Evolutionary conservation across 2,888 invertebrate species (phyloP).

Genomic region (Lasiommata megera): DNA sequence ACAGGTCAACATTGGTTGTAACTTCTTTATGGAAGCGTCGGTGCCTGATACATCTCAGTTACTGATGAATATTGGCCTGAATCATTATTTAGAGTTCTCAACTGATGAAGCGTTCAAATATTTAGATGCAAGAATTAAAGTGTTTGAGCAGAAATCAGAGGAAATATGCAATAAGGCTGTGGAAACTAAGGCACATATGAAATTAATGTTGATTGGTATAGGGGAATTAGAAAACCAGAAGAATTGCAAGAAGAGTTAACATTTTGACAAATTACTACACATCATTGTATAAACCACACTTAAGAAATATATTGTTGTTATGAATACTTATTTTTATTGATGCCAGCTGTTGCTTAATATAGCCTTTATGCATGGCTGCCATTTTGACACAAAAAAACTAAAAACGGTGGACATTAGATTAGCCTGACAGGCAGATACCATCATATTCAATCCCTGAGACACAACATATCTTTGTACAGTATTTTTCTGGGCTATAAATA

Average conservation of each 20-base stretch:
- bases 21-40: conserved; percentile 90
- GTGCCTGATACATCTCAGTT: conserved; percentile 85
- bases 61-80: conserved; percentile 87
- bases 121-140: conserved; percentile 85
- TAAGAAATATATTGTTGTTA: no score
- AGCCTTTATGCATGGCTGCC: no score
- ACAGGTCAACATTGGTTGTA: conserved; percentile 89
- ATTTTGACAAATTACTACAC: not conserved
- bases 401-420: no score
- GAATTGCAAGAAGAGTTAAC: conserved; percentile 15
- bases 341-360: no score
- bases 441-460: no score
- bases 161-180: conserved; percentile 85
- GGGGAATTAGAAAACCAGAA: conserved; percentile 74
- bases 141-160: conserved; percentile 83
- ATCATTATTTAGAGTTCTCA: conserved; percentile 87
- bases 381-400: no score
- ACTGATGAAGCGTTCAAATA: conserved; percentile 86
- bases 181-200: conserved; percentile 89
- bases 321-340: no score
- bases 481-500: no score
- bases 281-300: no score
- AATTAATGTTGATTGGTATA: conserved; percentile 87
- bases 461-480: no score
- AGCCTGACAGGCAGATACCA: no score